These are phyloP conservation scores for Brachyptera risi DNA, from an alignment of 2,888 invertebrate species.

Conservation along the genomic window DNA sequence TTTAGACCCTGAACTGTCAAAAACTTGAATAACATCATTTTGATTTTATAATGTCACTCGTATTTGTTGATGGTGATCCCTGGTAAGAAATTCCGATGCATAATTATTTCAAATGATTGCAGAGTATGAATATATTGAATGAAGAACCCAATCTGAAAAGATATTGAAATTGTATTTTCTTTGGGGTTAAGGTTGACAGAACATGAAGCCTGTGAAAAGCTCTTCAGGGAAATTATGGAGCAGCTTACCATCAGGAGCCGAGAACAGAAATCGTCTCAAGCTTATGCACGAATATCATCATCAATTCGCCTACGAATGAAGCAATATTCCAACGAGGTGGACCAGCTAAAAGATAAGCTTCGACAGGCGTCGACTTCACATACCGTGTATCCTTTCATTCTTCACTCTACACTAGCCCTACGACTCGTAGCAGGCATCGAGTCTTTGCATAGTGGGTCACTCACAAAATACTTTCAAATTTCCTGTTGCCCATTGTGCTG, in stretches of 20 bases:
- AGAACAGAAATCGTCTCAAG: constrained; percentile 50
- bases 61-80: constrained; percentile 48
- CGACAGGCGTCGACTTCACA: constrained; percentile 47
- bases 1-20: not conserved
- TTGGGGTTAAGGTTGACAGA: constrained; percentile 53
- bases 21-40: not conserved
- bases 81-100: constrained; percentile 45
- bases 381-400: constrained; percentile 49
- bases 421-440: too few species aligned
- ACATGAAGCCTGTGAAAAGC: constrained; percentile 61
- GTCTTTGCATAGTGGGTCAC: too few species aligned
- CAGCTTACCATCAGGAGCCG: constrained; percentile 55
- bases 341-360: constrained; percentile 54
- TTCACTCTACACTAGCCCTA: too few species aligned
- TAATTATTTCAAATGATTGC: too few species aligned
- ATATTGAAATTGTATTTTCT: too few species aligned
- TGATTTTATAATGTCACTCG: constrained; percentile 46
- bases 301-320: constrained; percentile 56
- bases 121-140: too few species aligned
- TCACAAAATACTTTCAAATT: too few species aligned
- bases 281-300: constrained; percentile 56
- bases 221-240: constrained; percentile 59
- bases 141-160: too few species aligned
- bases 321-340: constrained; percentile 57
- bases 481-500: too few species aligned